Evolutionary conservation across 2,113 vertebrate species (phyloP), one percentile per base, ranked within the genome.

Genomic region (Xiphias gladius): DNA sequence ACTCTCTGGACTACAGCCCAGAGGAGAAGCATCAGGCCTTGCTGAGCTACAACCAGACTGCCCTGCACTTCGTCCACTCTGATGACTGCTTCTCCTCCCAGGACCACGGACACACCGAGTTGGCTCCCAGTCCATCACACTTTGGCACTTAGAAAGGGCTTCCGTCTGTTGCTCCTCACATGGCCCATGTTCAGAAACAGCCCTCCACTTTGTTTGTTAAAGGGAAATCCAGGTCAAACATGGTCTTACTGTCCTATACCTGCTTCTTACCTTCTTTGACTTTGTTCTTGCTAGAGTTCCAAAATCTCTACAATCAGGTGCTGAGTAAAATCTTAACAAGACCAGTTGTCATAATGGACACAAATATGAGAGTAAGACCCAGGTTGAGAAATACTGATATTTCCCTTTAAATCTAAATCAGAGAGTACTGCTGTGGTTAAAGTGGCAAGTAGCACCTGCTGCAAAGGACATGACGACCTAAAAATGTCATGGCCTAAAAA

Each of bases 1-100:
- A 96, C 88, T 97, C 97, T 0, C 94, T 97, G 94, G 88, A 92
- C 80, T 97, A 96, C 94, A 94, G 95, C 26, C 63, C 94, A 0
- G 95, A 96, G 76, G 95, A 97, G 86, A 95, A 95, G 76, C 95
- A 96, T 94, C 95, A 94, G 73, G 96, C 96, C 63, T 83, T 96
- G 89, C 95, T 96, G 54, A 95, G 93, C 86, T 97, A 98, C 84
- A 95, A 93, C 70, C 96, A 97, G 93, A 94, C 91, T 0, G 95
- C 95, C 14, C 84, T 92, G 74, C 93, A 93, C 73, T 96, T 94
- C 80, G 63, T 90, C 50, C 95, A 96, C 75, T 90, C 93, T 3
- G 95, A 95, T 0, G 94, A 95, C 90, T 96, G 96, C 86, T 95
- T 95, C 79, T 90, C 90, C 32, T 64, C 91, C 52, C 84, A 90